phyloP scores from a whole-genome alignment of 2,888 invertebrate genomes.

The Penaeus monodon region DNA sequence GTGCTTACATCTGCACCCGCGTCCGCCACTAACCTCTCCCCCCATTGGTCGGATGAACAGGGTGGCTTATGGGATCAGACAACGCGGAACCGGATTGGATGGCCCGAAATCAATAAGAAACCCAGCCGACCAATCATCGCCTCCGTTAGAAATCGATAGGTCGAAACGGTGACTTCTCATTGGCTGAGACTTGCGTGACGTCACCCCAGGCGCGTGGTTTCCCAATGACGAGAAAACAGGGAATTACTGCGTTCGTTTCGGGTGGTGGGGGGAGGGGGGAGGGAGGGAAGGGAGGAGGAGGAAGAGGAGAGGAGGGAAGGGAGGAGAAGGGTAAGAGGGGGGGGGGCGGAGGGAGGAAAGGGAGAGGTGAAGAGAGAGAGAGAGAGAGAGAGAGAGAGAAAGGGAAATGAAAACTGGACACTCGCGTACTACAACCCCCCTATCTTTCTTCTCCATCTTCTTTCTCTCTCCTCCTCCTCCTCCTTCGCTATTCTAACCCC shows the following conservation, averaged over 20 bases:
- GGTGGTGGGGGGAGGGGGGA: neutral
- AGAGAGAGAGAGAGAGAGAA: slow-evolving; percentile 14
- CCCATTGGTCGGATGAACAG: slow-evolving; percentile 38
- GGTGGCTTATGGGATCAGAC: slow-evolving; percentile 51
- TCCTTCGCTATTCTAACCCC: too few relatives aligned
- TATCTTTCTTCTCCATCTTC: too few relatives aligned
- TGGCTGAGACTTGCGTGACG: slow-evolving; percentile 45
- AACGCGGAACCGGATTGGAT: slow-evolving; percentile 29
- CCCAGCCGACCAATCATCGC: slow-evolving; percentile 41
- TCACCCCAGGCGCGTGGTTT: slow-evolving; percentile 36
- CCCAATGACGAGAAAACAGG: slow-evolving; percentile 34
- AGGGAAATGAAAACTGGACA: neutral
- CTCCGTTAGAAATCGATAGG: slow-evolving; percentile 44
- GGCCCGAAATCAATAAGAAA: slow-evolving; percentile 44
- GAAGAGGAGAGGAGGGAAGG: neutral
- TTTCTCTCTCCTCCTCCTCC: too few relatives aligned
- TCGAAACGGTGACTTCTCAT: slow-evolving; percentile 30
- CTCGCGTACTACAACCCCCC: neutral
- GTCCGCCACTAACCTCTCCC: slow-evolving; percentile 25
- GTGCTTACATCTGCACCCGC: slow-evolving; percentile 44
- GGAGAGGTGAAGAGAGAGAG: neutral
- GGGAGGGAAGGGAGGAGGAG: neutral
- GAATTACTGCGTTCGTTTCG: neutral
- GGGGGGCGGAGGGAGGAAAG: neutral
- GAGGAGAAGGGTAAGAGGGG: neutral